Evolutionary conservation across 2,113 vertebrate genomes (phyloP), one percentile per base, ranked within the genome.

Genomic region (Microcebus jonahi): DNA sequence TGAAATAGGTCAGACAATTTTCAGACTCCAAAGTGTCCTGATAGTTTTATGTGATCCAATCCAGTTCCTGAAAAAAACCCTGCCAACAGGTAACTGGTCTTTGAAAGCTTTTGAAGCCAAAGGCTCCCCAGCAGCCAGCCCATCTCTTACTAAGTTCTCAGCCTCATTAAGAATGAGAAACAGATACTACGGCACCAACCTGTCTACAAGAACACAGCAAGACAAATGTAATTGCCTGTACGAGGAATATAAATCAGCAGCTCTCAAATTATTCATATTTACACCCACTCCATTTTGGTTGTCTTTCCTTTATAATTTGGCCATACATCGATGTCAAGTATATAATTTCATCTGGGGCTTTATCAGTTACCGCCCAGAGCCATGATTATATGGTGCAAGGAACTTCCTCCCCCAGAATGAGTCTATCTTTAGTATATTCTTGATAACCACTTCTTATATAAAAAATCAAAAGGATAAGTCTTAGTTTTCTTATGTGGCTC

Each of bases 341-440:
- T 99, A 96, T 99, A 97, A 99, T 99, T 99, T 98, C 98, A 99
- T 98, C 97, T 95, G 91, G 96, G 98, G 98, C 97, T 98, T 97
- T 97, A 98, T 98, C 98, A 98, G 98, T 97, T 97, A 96, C 96
- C 14, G 55, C 97, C 98, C 96, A 96, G 97, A 98, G 97, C 98
- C 98, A 97, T 95, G 95, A 98, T 98, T 98, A 98, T 95, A 98
- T 93, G 90, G 88, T 95, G 39, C 88, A 96, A 83, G 81, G 48
- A 94, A 97, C 91, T 88, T 96, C 83, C 71, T 96, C 92, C 76
- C 70, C 94, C 1, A 14, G 68, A 96, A 90, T 0, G 5, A 90
- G 73, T 81, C 97, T 90, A 21, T 97, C 97, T 97, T 97, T 97
- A 97, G 79, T 90, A 92, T 76, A 97, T 84, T 94, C 83, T 97